Base-by-base conservation (phyloP, 2,113 vertebrate genomes). In the Sorex araneus region DNA sequence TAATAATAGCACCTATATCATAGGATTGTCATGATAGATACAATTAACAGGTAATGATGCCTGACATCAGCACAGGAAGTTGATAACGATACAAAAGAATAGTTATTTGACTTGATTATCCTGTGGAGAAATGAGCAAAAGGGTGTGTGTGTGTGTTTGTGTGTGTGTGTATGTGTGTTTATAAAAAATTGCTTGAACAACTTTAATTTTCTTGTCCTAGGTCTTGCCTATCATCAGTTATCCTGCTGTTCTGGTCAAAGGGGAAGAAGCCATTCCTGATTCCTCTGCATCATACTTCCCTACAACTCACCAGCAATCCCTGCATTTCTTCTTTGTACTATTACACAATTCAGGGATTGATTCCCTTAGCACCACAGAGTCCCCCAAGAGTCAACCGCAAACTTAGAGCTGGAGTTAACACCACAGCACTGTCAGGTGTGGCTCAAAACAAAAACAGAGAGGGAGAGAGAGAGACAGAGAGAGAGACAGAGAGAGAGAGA, bases 141-240 rank as follows among this genome's bases (percentile, higher is more conserved):
- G 12, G 23, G 25, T 23, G 3, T 67, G 60, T 81, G 27, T 80
- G 8, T 66, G 25, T 79, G 7, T 78, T 36, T 25, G 9, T 77
- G 23, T 69, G 19, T 23, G 3, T 75, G 70, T 75, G 27, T 84
- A 8, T 66, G 19, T 79, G 10, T 84, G 36, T 87, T 28, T 50
- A 45, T 79, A 89, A 86, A 76, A 21, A 93, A 69, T 32, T 77
- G 23, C 57, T 94, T 80, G 86, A 74, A 54, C 1, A 93, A 80
- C 80, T 80, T 84, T 70, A 66, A 81, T 84, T 82, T 86, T 47
- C 21, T 76, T 87, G 66, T 63, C 11, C 30, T 85, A 47, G 91
- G 50, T 40, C 23, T 88, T 84, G 19, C 12, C 77, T 78, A 60
- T 2, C 8, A 71, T 63, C 23, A 86, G 47, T 86, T 73, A 78